Percentiles rank a stretch among this genome's conserved stretches.
Evolutionary conservation across 2,888 invertebrate species (phyloP).

Genomic region (Pycnomerus fuliginosus): DNA sequence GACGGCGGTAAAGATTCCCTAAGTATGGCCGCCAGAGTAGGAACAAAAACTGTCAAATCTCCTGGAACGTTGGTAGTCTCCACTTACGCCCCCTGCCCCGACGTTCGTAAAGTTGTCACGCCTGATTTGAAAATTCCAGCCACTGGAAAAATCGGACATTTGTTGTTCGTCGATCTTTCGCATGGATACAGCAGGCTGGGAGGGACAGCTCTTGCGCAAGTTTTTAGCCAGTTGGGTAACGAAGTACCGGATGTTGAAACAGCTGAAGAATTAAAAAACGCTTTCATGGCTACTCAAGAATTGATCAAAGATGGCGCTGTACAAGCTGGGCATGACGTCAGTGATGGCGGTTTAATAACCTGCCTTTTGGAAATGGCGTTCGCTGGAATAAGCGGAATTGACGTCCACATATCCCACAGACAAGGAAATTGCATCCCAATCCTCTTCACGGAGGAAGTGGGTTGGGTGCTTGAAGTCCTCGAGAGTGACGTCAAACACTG

Average conservation of each 20-base stretch:
- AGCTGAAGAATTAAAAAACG: slow-evolving; percentile 64
- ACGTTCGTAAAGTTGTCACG: slow-evolving; percentile 82
- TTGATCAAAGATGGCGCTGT: slow-evolving; percentile 73
- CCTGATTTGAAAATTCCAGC: slow-evolving; percentile 81
- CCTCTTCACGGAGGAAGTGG: slow-evolving; percentile 83
- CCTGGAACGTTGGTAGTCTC: slow-evolving; percentile 94
- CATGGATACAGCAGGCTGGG: slow-evolving; percentile 76
- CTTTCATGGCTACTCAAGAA: slow-evolving; percentile 82
- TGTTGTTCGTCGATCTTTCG: slow-evolving; percentile 80
- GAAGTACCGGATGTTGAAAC: slow-evolving; percentile 78
- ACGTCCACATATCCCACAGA: slow-evolving; percentile 62
- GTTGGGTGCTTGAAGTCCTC: slow-evolving; percentile 78
- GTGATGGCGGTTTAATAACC: slow-evolving; percentile 92
- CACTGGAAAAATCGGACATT: slow-evolving; percentile 59
- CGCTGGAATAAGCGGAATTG: slow-evolving; percentile 81
- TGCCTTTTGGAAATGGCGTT: slow-evolving; percentile 96
- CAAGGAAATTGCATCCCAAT: slow-evolving; percentile 63
- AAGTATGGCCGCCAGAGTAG: slow-evolving; percentile 92
- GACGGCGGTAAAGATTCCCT: slow-evolving; percentile 98
- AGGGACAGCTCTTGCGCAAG: slow-evolving; percentile 91
- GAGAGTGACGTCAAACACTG: slow-evolving; percentile 59
- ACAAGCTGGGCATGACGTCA: slow-evolving; percentile 90
- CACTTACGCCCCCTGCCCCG: slow-evolving; percentile 92
- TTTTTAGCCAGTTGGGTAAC: slow-evolving; percentile 69
- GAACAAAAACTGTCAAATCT: slow-evolving; percentile 67